These are phyloP conservation scores for Sceliomorpha sp. DNA, from an alignment of 2,888 invertebrate species.

Conservation along the genomic window DNA sequence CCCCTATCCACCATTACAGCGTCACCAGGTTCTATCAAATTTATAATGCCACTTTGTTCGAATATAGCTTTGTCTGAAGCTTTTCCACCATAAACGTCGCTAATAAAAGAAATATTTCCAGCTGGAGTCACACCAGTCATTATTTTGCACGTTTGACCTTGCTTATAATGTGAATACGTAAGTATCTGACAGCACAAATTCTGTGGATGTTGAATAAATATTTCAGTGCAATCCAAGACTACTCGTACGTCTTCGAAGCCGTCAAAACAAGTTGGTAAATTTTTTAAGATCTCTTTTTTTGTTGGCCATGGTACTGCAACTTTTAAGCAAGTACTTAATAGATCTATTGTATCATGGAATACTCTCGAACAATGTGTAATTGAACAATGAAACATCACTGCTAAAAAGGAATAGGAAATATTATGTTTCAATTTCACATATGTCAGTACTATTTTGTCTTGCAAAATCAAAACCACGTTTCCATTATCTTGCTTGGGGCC, in stretches of 20 bases:
- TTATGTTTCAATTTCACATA: slow-evolving; percentile 32
- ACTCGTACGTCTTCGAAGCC: slow-evolving; percentile 58
- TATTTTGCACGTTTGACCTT: slow-evolving; percentile 14
- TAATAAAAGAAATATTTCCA: slow-evolving; percentile 58
- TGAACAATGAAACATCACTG: slow-evolving; percentile 7
- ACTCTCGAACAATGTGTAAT: slow-evolving; percentile 30
- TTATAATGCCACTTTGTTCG: slow-evolving; percentile 34
- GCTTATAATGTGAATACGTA: slow-evolving; percentile 60
- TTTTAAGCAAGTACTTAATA: slow-evolving; percentile 23
- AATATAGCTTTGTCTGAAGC: slow-evolving; percentile 28
- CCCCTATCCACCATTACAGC: no score
- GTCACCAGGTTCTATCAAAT: no score
- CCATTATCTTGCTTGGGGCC: no score
- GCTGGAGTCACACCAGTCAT: no score
- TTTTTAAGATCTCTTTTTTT: slow-evolving; percentile 48
- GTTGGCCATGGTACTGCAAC: slow-evolving; percentile 16
- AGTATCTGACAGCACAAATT: slow-evolving; percentile 37
- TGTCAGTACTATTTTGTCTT: slow-evolving; percentile 21
- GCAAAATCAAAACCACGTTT: background rate
- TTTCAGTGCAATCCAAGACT: slow-evolving; percentile 63
- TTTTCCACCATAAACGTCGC: slow-evolving; percentile 49
- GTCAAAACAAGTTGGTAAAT: slow-evolving; percentile 61
- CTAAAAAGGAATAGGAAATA: slow-evolving; percentile 16
- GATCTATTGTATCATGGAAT: slow-evolving; percentile 18
- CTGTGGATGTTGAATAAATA: slow-evolving; percentile 55